Percentiles rank a stretch among this genome's conserved stretches.
These are phyloP conservation scores for Drosophila tristis DNA, from an alignment of 1,140 invertebrate genomes.

Conservation along the genomic window DNA sequence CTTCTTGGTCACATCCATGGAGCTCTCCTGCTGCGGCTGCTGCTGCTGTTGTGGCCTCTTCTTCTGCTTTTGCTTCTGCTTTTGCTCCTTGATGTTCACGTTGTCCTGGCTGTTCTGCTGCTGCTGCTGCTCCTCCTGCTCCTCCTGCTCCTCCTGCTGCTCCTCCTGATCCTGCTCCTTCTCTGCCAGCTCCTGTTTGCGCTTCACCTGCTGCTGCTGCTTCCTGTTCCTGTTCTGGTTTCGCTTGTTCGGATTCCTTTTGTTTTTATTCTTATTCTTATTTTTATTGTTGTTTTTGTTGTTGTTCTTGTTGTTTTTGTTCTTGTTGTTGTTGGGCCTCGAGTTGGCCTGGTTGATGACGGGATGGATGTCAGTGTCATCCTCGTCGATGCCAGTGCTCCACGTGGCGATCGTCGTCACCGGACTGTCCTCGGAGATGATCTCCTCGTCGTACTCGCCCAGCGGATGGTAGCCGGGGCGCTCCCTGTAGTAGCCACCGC, in stretches of 20 bases:
- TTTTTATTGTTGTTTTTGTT: constrained; percentile 29
- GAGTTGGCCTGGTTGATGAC: constrained; percentile 43
- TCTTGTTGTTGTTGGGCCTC: constrained; percentile 31
- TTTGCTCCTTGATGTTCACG: constrained; percentile 3
- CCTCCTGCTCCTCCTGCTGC: constrained; percentile 10
- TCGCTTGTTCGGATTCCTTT: constrained; percentile 10
- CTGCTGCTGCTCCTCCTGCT: constrained; percentile 4
- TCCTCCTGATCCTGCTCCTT: constrained; percentile 13
- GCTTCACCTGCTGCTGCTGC: constrained; percentile 8
- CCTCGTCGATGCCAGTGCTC: constrained; percentile 56
- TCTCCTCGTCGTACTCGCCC: constrained; percentile 52
- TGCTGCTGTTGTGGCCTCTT: constrained; percentile 15
- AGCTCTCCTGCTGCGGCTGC: constrained; percentile 13
- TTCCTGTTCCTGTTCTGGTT: constrained; percentile 17
- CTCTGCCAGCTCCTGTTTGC: constrained; percentile 21
- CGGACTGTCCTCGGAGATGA: constrained; percentile 47
- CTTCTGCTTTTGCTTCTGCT: constrained; percentile 15
- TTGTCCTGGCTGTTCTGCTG: neutral
- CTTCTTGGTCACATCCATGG: constrained; percentile 19
- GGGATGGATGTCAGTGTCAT: constrained; percentile 37
- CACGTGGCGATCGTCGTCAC: constrained; percentile 55
- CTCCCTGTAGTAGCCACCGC: constrained; percentile 23
- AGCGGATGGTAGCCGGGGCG: constrained; percentile 24
- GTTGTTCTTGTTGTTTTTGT: constrained; percentile 34
- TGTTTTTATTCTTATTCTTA: constrained; percentile 23